Percentiles rank a stretch among this genome's conserved stretches.
Evolutionary conservation across 2,888 invertebrate genomes (phyloP).

Genomic region (Oithona nana): DNA sequence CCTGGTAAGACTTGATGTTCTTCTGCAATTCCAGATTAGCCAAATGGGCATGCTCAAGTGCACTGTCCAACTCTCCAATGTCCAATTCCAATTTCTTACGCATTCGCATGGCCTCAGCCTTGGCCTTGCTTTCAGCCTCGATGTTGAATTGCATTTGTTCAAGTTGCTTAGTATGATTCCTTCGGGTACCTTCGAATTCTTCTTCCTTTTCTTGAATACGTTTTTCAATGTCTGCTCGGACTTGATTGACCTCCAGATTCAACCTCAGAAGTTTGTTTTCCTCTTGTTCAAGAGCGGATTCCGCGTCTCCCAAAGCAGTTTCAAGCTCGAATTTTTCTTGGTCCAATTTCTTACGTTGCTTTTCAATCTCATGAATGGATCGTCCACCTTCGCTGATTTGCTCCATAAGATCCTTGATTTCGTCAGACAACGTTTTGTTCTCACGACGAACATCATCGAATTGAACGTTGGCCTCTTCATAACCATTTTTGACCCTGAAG

Average conservation of each 20-base stretch:
- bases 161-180: slow-evolving; percentile 21
- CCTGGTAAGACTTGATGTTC: slow-evolving; percentile 54
- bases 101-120: slow-evolving; percentile 36
- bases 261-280: slow-evolving; percentile 62
- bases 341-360: slow-evolving; percentile 93
- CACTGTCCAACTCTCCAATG: slow-evolving; percentile 31
- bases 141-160: slow-evolving; percentile 18
- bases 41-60: slow-evolving; percentile 26
- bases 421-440: slow-evolving; percentile 98
- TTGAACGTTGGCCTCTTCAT: slow-evolving; percentile 93
- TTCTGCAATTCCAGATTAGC: slow-evolving; percentile 33
- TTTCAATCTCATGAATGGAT: slow-evolving; percentile 98
- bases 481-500: slow-evolving; percentile 90
- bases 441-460: slow-evolving; percentile 94
- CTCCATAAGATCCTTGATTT: slow-evolving; percentile 97
- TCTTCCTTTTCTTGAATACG: slow-evolving; percentile 99
- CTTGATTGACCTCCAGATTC: slow-evolving; percentile 91
- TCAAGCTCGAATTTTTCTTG: slow-evolving; percentile 99
- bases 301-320: slow-evolving; percentile 96
- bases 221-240: slow-evolving; percentile 97
- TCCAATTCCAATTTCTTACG: slow-evolving; percentile 40
- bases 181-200: slow-evolving; percentile 90
- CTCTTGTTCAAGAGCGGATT: slow-evolving; percentile 96
- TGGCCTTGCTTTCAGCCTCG: slow-evolving; percentile 36
- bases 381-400: slow-evolving; percentile 99